A percentile compares a stretch with the other conserved stretches of the same genome.
phyloP scores from a whole-genome alignment of 2,888 invertebrate species.

The Erebia ligea region DNA sequence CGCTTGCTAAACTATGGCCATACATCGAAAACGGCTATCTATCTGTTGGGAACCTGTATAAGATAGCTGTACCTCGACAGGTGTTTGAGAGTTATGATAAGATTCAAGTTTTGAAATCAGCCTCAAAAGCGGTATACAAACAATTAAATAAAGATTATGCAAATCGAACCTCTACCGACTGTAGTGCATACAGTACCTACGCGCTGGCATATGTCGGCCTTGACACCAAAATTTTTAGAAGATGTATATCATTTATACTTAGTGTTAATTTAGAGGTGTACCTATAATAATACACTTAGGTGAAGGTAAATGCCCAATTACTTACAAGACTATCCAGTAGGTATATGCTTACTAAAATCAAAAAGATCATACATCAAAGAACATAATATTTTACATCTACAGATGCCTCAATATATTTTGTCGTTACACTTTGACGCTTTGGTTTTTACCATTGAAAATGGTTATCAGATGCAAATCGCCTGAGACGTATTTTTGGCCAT shows the following conservation, averaged over 20 bases:
- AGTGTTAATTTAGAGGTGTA: background rate
- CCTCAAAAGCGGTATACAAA: conserved; percentile 41
- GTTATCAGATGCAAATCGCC: too few species aligned
- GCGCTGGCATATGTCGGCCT: conserved; percentile 30
- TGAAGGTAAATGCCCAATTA: too few species aligned
- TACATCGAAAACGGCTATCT: conserved; percentile 28
- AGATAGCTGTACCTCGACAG: conserved; percentile 39
- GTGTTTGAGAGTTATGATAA: conserved; percentile 40
- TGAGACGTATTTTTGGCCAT: too few species aligned
- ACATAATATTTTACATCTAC: too few species aligned
- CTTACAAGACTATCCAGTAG: too few species aligned
- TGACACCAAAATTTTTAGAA: conserved; percentile 31
- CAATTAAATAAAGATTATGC: conserved; percentile 49
- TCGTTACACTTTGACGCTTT: too few species aligned
- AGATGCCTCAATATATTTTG: too few species aligned
- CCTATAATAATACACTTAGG: too few species aligned
- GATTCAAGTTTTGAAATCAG: conserved; percentile 42
- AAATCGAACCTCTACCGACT: conserved; percentile 39
- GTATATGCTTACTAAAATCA: too few species aligned
- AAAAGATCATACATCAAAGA: too few species aligned
- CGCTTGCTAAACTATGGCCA: background rate
- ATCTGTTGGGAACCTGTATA: conserved; percentile 32
- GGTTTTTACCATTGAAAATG: too few species aligned
- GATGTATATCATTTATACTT: background rate
- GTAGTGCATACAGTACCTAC: conserved; percentile 5